Evolutionary conservation across 2,113 vertebrate species (phyloP).

Genomic region (Myrmophylax atrothorax): DNA sequence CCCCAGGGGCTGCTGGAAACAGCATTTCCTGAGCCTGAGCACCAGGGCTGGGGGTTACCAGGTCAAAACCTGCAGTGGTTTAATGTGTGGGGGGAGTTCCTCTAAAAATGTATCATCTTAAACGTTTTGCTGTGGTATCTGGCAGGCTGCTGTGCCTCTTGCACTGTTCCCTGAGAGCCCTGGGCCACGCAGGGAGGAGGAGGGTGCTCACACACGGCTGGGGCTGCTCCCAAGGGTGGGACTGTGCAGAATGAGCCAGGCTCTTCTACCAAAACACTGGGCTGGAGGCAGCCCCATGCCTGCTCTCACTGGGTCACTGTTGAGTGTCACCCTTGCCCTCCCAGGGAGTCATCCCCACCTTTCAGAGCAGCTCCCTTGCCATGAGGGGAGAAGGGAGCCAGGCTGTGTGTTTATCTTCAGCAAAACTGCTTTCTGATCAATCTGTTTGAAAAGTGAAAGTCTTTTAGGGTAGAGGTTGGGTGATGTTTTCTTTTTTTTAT

Average conservation of each 20-base stretch:
- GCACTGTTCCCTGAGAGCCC: background rate
- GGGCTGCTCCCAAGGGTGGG: background rate
- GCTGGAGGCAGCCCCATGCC: background rate
- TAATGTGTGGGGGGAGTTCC: background rate
- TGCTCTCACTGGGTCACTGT: background rate
- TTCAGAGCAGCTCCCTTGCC: background rate
- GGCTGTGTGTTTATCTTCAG: background rate
- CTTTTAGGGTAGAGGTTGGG: background rate
- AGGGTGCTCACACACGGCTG: background rate
- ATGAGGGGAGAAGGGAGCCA: background rate
- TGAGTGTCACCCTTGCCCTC: background rate
- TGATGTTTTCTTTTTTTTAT: background rate
- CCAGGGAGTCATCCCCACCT: background rate
- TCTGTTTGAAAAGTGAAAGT: background rate
- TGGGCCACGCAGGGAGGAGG: rapidly evolving
- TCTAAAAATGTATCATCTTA: background rate
- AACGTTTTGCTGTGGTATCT: background rate
- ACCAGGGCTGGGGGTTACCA: background rate
- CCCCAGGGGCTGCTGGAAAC: background rate
- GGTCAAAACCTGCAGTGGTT: background rate
- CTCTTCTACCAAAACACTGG: background rate
- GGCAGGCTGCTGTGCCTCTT: background rate
- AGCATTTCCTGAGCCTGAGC: background rate
- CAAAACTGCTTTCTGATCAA: background rate
- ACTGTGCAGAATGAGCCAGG: background rate